These are phyloP conservation scores for Hypsopygia costalis DNA, from an alignment of 2,888 invertebrate species.

Conservation along the genomic window DNA sequence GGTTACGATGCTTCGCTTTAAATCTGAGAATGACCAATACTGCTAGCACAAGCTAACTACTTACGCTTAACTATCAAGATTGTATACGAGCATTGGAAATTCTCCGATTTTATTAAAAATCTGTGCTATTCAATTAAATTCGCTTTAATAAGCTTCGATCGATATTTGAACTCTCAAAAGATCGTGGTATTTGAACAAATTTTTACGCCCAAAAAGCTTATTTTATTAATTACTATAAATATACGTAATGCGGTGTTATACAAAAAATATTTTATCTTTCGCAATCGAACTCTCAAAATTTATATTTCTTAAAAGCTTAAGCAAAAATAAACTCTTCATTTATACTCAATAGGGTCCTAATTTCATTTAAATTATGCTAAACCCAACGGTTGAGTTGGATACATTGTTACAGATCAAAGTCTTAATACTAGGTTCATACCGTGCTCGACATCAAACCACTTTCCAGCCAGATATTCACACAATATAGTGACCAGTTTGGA, in stretches of 20 bases:
- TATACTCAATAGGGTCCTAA: constrained; percentile 53
- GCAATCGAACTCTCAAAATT: constrained; percentile 60
- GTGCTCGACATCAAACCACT: constrained; percentile 56
- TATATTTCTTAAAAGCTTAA: constrained; percentile 70
- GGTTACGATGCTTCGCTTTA: constrained; percentile 27
- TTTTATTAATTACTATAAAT: constrained; percentile 37
- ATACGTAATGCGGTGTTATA: constrained; percentile 63
- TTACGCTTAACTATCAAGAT: not conserved
- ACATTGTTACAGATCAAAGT: constrained; percentile 33
- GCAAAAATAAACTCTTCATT: constrained; percentile 76
- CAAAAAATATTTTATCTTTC: constrained; percentile 69
- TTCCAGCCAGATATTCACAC: constrained; percentile 27
- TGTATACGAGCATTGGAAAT: constrained; percentile 14
- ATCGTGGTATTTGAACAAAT: constrained; percentile 27
- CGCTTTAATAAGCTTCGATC: constrained; percentile 5
- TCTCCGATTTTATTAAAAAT: constrained; percentile 5
- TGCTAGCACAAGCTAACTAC: not conserved
- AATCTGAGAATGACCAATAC: constrained; percentile 10
- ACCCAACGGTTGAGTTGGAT: constrained; percentile 31
- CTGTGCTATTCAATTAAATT: constrained; percentile 6
- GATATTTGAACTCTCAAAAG: constrained; percentile 9
- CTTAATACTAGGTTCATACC: constrained; percentile 66
- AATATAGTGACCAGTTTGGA: not conserved
- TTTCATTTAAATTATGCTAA: constrained; percentile 30
- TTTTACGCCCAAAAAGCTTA: constrained; percentile 49